Evolutionary conservation across 2,888 invertebrate genomes (phyloP), one percentile per base, ranked within the genome.

Genomic region (Latrodectus elegans): DNA sequence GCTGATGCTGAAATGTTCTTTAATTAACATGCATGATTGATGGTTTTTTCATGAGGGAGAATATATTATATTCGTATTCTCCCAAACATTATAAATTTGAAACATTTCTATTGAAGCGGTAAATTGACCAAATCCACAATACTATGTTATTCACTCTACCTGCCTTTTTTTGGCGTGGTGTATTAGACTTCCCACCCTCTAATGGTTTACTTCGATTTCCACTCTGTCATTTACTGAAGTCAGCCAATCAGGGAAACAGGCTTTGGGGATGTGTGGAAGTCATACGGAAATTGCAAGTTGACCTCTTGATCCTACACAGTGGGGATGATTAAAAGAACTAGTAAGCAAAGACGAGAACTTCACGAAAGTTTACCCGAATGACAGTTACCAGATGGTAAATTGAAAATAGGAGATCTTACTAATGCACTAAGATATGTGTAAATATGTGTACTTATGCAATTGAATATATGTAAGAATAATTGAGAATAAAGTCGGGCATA

Each of bases 231-330:
- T 65, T 72, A 64, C 84, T 72, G 67, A 68, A 17, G 15, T 26
- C 67, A 68, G 67, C 26, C 67, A 68, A 68, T 68, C 26, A 17
- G 67, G 26, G 22, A 22, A 55, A 15, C 74, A 67, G 52, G 60
- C n/a, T 17, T 17, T 11, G 53, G 52, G 52, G 68, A 26, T 10
- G 80, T 49, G 78, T 64, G 70, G 22, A 22, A 49, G 64, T 3
- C 4, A 38, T 38, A 77, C 53, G 84, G 85, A 85, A 85, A 85
- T 79, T 85, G 81, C 81, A 81, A 77, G 86, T 82, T 87, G 87
- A 87, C 87, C 77, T 72, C 55, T 70, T 78, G 77, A 77, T 38
- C 87, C 87, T 82, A 68, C 78, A 87, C 76, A 82, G 82, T 76
- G 77, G 51, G 78, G 60, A 73, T 82, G 82, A 87, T 82, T 87